Evolutionary conservation across 2,797 vertebrate genomes (phyloP), one percentile per base, ranked within the genome.

Genomic region (Tamandua tetradactyla): DNA sequence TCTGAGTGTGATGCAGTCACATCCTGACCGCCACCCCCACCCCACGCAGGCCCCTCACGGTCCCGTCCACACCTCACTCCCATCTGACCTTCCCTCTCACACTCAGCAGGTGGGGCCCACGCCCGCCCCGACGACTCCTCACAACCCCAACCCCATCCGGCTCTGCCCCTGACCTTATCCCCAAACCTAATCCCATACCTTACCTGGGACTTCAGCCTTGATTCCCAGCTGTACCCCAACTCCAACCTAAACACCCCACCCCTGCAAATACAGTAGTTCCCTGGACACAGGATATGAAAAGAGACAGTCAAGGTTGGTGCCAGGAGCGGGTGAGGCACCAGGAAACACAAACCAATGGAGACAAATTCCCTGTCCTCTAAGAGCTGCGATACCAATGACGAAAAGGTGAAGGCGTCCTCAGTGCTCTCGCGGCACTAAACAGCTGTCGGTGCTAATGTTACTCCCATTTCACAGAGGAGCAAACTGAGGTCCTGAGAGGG

Each of bases 1-100:
- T 93, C 40, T 5, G 30, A 20, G 61, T 66, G 92, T 94, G 96
- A 96, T 91, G 91, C 93, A 97, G 96, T 86, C 32, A 0, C 69
- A 91, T 89, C 96, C 85, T 3, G n/a, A n/a, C n/a, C n/a, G n/a
- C n/a, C n/a, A n/a, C n/a, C n/a, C 23, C 57, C 49, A 59, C 76
- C 20, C 35, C 44, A 13, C 81, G n/a, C 49, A 32, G 0, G 83
- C 93, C 91, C 55, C 14, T 64, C 61, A 78, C 80, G 85, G 96
- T 95, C 83, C 85, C 14, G 4, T 88, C 81, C 86, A 59, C 32
- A 66, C 30, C 35, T 55, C 22, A 37, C 95, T 71, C 84, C 59
- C 85, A 74, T 62, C 18, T 1, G 0, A 3, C 20, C 89, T 80
- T 71, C 64, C 37, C 27, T 44, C 64, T 42, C 0, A 17, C 0